Conservation (phyloP, 2,113 vertebrate genomes). For the Xiphophorus hellerii region DNA sequence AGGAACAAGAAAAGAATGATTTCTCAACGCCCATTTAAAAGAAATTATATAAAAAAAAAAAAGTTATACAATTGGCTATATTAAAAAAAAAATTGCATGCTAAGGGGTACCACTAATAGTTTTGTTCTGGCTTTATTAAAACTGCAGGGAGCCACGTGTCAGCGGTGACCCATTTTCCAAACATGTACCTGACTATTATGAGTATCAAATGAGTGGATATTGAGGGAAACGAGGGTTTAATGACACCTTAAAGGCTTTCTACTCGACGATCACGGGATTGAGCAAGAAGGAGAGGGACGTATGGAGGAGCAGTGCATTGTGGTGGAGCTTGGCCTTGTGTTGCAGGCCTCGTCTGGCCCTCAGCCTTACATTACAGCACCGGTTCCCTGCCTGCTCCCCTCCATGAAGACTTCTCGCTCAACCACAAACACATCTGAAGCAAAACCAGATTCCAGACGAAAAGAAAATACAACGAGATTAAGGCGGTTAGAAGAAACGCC, state of each 20-base stretch:
- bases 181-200: slow-evolving; percentile 24
- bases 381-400: slow-evolving; percentile 58
- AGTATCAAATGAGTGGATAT: not conserved
- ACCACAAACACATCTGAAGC: slow-evolving; percentile 34
- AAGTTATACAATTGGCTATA: not conserved
- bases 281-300: not conserved
- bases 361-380: slow-evolving; percentile 68
- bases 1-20: not conserved
- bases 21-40: not conserved
- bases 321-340: slow-evolving; percentile 65
- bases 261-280: slow-evolving; percentile 8
- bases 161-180: slow-evolving; percentile 47
- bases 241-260: slow-evolving; percentile 16
- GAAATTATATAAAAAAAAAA: not conserved
- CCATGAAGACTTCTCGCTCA: slow-evolving; percentile 48
- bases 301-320: slow-evolving; percentile 30
- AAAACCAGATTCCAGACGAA: slow-evolving; percentile 34
- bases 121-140: slow-evolving; percentile 29
- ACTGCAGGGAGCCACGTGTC: slow-evolving; percentile 68
- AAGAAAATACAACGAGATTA: slow-evolving; percentile 20
- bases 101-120: slow-evolving; percentile 4
- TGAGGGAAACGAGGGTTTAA: slow-evolving; percentile 2
- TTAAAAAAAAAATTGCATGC: slow-evolving; percentile 11
- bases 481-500: slow-evolving; percentile 35
- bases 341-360: slow-evolving; percentile 76